Evolutionary conservation across 2,113 vertebrate species (phyloP).

Genomic region (Colossoma macropomum): DNA sequence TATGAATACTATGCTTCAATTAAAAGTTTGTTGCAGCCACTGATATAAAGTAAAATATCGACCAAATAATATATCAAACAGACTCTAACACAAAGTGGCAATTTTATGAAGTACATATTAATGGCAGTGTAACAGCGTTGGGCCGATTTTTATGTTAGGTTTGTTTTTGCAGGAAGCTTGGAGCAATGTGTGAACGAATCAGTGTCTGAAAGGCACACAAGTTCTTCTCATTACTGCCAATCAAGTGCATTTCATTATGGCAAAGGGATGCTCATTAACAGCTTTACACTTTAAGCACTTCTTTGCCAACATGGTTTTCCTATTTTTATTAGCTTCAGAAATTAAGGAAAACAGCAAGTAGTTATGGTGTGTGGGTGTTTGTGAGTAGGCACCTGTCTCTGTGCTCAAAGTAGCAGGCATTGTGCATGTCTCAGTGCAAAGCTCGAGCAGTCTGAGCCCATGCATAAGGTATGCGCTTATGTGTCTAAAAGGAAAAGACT

Average conservation of each 20-base stretch:
- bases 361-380: neutral
- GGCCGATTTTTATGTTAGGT: no score
- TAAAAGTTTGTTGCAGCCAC: no score
- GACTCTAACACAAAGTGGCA: no score
- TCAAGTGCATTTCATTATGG: neutral
- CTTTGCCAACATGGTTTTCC: neutral
- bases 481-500: neutral
- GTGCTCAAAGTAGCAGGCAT: neutral
- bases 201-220: neutral
- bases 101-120: no score
- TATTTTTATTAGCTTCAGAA: neutral
- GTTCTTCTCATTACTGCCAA: conserved; percentile 7
- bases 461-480: neutral
- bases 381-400: neutral
- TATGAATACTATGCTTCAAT: no score
- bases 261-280: conserved; percentile 4
- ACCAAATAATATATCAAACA: no score
- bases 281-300: neutral
- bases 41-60: no score
- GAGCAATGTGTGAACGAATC: neutral
- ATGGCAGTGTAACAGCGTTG: neutral
- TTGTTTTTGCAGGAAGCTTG: neutral
- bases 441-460: neutral
- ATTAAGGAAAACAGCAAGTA: neutral
- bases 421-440: neutral